Conservation (phyloP, 2,113 vertebrate species). For the Marmota monax region DNA sequence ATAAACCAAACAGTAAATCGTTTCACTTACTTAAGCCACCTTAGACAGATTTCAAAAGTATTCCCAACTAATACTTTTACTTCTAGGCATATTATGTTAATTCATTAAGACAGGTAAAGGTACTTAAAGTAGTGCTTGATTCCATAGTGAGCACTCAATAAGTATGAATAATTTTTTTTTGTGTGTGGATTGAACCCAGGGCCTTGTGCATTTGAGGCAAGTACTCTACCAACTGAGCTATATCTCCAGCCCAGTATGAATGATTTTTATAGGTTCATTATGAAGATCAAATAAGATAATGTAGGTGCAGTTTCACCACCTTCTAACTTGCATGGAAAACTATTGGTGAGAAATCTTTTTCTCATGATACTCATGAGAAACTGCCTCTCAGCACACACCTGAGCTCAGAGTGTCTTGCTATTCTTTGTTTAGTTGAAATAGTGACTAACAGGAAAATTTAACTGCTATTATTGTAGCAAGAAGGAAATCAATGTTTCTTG, state of each 20-base stretch:
- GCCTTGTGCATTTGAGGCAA: no score
- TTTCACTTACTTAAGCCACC: neutral
- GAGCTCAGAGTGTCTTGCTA: neutral
- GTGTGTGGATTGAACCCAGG: no score
- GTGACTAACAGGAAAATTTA: neutral
- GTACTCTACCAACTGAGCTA: no score
- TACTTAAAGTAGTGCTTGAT: neutral
- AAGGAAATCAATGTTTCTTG: constrained; percentile 5
- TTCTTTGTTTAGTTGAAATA: constrained; percentile 3
- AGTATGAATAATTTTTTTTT: neutral
- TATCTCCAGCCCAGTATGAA: neutral
- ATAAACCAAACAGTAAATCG: neutral
- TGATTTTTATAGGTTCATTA: neutral
- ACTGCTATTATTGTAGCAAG: constrained; percentile 22
- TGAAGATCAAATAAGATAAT: neutral
- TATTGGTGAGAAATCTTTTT: neutral
- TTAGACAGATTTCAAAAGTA: neutral
- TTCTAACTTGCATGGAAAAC: neutral
- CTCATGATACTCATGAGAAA: neutral
- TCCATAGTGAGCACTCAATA: neutral
- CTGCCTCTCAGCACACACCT: neutral
- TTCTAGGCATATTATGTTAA: neutral
- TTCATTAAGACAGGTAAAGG: neutral
- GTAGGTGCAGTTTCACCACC: neutral
- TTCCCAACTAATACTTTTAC: neutral